phyloP scores from a whole-genome alignment of 1,140 invertebrate species.

The roundworm (Caenorhabditis elegans) region WBcel235 BX284603.4:9956001-9956500 shows the following conservation, averaged over 20 bases:
- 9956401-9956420: background rate
- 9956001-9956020: constrained; percentile 74
- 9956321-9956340: background rate
- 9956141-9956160: background rate
- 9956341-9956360: background rate
- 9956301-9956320: background rate
- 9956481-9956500: background rate
- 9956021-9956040: constrained; percentile 82
- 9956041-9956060: background rate
- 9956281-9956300: background rate
- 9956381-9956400: background rate
- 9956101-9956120: background rate
- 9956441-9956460: background rate
- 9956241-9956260: background rate
- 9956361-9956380: background rate
- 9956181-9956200: background rate
- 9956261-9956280: background rate
- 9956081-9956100: background rate
- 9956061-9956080: background rate
- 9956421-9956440: background rate
- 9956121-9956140: background rate
- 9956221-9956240: background rate
- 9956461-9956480: background rate
- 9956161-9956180: background rate
- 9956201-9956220: background rate